Evolutionary conservation across 30 jellyfish, hydroid and myxozoan species (phyloP).

Genomic region (Mastigias papua): DNA sequence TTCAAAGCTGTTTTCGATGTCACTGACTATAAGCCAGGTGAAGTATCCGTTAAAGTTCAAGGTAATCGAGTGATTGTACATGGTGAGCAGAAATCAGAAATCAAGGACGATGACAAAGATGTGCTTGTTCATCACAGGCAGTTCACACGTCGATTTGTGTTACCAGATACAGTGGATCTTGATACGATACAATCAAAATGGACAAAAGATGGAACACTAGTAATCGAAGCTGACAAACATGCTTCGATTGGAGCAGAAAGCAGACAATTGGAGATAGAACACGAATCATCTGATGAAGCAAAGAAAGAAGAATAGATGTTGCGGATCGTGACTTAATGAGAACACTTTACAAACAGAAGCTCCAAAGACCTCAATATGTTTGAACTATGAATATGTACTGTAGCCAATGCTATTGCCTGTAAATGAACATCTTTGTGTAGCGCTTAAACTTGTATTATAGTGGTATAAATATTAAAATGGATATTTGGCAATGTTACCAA

Average conservation of each 20-base stretch:
- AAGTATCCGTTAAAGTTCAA: conserved; percentile 70
- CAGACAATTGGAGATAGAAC: conserved; percentile 35
- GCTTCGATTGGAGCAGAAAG: conserved; percentile 48
- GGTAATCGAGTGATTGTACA: conserved; percentile 37
- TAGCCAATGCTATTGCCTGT: too few species aligned
- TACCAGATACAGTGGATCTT: conserved; percentile 54
- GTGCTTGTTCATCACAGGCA: conserved; percentile 56
- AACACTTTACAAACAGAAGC: too few species aligned
- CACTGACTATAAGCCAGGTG: conserved; percentile 71
- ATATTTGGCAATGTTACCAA: too few species aligned
- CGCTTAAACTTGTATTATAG: too few species aligned
- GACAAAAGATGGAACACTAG: conserved; percentile 53
- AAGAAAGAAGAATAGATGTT: conserved; percentile 10
- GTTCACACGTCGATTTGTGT: conserved; percentile 31
- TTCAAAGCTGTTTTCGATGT: conserved; percentile 55
- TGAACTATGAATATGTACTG: too few species aligned
- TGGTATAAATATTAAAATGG: too few species aligned
- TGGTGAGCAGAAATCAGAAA: conserved; percentile 62
- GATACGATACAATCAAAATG: conserved; percentile 44
- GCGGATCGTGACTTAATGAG: too few species aligned
- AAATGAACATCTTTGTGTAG: too few species aligned
- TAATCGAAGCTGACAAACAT: conserved; percentile 66
- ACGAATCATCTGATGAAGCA: not conserved
- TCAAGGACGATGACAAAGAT: conserved; percentile 45
- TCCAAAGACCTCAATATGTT: too few species aligned